Evolutionary conservation across 2,888 invertebrate species (phyloP), one percentile per base, ranked within the genome.

Genomic region (Phyllotreta striolata): DNA sequence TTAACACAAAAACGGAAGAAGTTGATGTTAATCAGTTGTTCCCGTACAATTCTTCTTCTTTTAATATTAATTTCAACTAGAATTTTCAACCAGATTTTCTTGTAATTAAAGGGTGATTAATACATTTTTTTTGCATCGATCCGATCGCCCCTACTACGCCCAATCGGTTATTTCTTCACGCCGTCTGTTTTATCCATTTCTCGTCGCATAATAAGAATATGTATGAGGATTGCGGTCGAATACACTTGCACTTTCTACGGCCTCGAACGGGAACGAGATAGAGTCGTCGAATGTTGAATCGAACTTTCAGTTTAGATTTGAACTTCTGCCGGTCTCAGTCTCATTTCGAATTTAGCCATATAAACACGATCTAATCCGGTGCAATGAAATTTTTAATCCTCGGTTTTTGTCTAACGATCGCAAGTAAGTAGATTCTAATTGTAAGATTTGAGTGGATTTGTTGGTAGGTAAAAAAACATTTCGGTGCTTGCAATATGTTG

Each of bases 231-330:
- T 24, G 24, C 24, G 24, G 24, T 24, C 24, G 24, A 24, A 24
- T 24, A 24, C 24, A 60, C 60, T 43, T 52, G 60, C 52, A 60
- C 60, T 60, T 60, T 60, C 60, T 60, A 60, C 44, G 60, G 43
- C 60, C 60, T 60, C 60, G 60, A 54, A 60, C 44, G 38, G 37
- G 60, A 60, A 52, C 40, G 39, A 52, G 52, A 12, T 52, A 52
- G 37, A 24, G 13, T 13, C 43, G 60, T 60, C 38, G 24, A 24
- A 24, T 24, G 24, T 24, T 24, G 4, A 24, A 37, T 34, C 39
- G 38, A 62, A 62, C 65, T 65, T 65, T 65, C 65, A 65, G 65
- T 62, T 43, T 62, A 49, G 46, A 41, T 24, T 49, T 55, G 65
- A 60, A 44, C 60, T 60, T 52, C 38, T 40, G 51, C 43, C 52